phyloP scores from a whole-genome alignment of 2,888 invertebrate species.

The Ctenicera cuprea region DNA sequence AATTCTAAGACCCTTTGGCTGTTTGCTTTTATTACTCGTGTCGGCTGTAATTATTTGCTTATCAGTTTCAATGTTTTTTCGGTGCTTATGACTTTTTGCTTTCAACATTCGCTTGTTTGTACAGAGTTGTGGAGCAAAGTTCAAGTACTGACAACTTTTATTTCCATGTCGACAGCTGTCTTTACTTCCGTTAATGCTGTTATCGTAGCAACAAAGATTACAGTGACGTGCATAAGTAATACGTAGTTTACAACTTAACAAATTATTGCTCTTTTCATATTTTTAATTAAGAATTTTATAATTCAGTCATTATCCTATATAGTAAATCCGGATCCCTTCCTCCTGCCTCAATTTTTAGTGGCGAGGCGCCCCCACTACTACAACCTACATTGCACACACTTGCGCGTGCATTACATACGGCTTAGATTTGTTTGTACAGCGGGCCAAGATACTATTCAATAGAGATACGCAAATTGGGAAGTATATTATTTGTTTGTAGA shows the following conservation, averaged over 20 bases:
- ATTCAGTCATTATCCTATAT: too few relatives aligned
- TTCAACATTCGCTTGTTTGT: slow-evolving; percentile 6
- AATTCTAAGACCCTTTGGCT: slow-evolving; percentile 44
- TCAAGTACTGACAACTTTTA: slow-evolving; percentile 29
- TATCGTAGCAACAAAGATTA: slow-evolving; percentile 19
- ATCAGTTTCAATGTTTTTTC: slow-evolving; percentile 28
- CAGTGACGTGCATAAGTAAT: slow-evolving; percentile 15
- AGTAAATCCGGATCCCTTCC: too few relatives aligned
- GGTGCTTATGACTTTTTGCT: neutral
- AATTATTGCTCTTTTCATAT: neutral
- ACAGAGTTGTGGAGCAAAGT: neutral
- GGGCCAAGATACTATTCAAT: too few relatives aligned
- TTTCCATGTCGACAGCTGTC: slow-evolving; percentile 29
- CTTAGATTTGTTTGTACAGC: too few relatives aligned
- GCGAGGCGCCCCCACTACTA: too few relatives aligned
- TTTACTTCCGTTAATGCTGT: slow-evolving; percentile 20
- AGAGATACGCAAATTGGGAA: too few relatives aligned
- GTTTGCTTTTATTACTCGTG: slow-evolving; percentile 35
- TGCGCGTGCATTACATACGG: too few relatives aligned
- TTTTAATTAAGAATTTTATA: too few relatives aligned
- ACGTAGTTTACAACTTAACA: neutral
- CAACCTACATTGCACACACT: too few relatives aligned
- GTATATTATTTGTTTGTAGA: too few relatives aligned
- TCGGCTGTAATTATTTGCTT: slow-evolving; percentile 36
- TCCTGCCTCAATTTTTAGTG: too few relatives aligned